Base-by-base conservation (phyloP, 1,140 invertebrate genomes). In the Bombus waltoni region DNA sequence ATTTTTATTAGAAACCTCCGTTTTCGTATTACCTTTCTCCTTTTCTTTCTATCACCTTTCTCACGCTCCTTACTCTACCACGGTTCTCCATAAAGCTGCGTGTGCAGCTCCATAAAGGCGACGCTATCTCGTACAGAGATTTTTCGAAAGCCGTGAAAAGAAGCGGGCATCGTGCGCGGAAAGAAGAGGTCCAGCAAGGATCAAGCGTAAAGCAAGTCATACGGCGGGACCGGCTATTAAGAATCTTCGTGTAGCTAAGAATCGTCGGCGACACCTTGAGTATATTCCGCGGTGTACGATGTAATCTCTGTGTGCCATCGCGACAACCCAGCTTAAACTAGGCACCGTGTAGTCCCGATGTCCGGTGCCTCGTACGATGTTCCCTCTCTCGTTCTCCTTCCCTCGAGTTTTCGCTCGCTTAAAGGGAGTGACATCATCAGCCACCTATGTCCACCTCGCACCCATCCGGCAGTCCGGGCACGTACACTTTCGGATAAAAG, bases 301-400 rank as follows among this genome's bases (percentile, higher is more conserved):
- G 81, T 91, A 93, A 94, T 94, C 93, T 94, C 92, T 94, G 88
- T 95, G 92, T 95, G 93, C 87, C 93, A 95, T 94, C 94, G 90
- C 91, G 88, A 92, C 92, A 91, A 88, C 90, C 86, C 89, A 87
- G 86, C 91, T 93, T 92, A 93, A 94, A 93, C 92, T 94, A 93
- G 93, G 86, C 88, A 91, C 87, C 91, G 87, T 91, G 92, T 93
- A 92, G 86, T 85, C 70, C 70, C 89, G 83, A 88, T 92, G 92
- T 93, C 91, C 93, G 88, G 84, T 93, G 89, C 88, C 90, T 89
- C 88, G 88, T 87, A 83, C 87, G 74, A 73, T 92, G 90, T 86
- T 89, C 88, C 87, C 84, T 72, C 82, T 89, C 75, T 74, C 70
- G 57, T 73, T 53, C 77, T 76, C 83, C 75, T 83, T 73, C 82